A percentile compares a stretch with the other conserved stretches of the same genome.
phyloP scores from a whole-genome alignment of 2,888 invertebrate species.

The Thyatira batis region DNA sequence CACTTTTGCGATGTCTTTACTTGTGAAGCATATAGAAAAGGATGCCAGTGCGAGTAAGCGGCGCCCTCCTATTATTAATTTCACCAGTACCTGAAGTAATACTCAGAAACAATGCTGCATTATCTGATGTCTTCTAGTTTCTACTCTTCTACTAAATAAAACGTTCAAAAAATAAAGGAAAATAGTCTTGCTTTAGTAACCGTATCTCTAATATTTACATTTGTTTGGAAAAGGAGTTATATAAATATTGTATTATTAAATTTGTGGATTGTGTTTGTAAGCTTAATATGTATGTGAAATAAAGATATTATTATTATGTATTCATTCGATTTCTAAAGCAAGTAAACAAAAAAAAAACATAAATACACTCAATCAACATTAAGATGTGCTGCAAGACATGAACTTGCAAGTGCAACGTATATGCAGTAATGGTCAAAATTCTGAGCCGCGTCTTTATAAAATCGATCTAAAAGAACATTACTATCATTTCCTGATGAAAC shows the following conservation, averaged over 20 bases:
- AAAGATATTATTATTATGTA: conserved; percentile 10
- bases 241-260: no score
- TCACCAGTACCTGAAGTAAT: conserved; percentile 99
- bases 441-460: neutral
- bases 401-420: conserved; percentile 52
- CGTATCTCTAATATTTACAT: conserved; percentile 5
- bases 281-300: no score
- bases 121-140: conserved; percentile 49
- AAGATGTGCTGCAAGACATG: conserved; percentile 61
- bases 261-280: no score
- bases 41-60: conserved; percentile 32
- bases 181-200: conserved; percentile 30
- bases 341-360: conserved; percentile 42
- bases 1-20: neutral
- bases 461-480: no score
- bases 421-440: conserved; percentile 9
- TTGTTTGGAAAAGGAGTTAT: neutral
- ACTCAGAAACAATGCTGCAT: conserved; percentile 91
- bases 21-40: neutral
- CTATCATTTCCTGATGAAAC: no score
- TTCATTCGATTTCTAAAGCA: conserved; percentile 31
- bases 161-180: conserved; percentile 22
- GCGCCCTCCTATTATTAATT: conserved; percentile 42
- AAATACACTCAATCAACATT: conserved; percentile 42
- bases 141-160: conserved; percentile 48